Conservation (phyloP, 64 coral and sea anemone genomes). For the Stylophora pistillata region DNA sequence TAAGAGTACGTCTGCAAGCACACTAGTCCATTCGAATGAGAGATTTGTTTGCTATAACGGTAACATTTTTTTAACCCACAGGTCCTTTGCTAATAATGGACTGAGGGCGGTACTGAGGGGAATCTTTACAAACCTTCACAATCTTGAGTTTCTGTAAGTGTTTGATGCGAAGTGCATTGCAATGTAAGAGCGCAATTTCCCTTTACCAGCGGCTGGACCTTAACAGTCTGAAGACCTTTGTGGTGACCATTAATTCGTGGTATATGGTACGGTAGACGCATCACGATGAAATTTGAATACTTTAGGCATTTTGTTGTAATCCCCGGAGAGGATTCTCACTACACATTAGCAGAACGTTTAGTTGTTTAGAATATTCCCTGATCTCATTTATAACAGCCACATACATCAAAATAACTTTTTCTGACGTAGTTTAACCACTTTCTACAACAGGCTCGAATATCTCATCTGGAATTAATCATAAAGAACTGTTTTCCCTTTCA, state of each 20-base stretch:
- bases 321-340: no score
- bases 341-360: no score
- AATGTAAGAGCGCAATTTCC: neutral
- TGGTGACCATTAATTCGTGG: no score
- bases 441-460: neutral
- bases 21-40: neutral
- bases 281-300: no score
- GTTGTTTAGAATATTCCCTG: no score
- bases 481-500: constrained; percentile 3
- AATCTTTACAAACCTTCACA: constrained; percentile 29
- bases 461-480: neutral
- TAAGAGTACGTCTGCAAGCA: neutral
- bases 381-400: no score
- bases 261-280: no score
- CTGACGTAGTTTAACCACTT: neutral
- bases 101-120: constrained; percentile 10
- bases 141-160: constrained; percentile 41
- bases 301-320: no score
- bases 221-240: neutral
- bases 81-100: constrained; percentile 45
- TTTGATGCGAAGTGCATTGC: neutral
- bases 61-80: neutral
- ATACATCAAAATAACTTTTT: constrained; percentile 1
- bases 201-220: neutral
- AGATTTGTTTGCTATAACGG: neutral